Percentiles rank a stretch among this genome's conserved stretches.
Conservation (phyloP, 1,140 invertebrate genomes). For the Pseudomyrmex concolor region DNA sequence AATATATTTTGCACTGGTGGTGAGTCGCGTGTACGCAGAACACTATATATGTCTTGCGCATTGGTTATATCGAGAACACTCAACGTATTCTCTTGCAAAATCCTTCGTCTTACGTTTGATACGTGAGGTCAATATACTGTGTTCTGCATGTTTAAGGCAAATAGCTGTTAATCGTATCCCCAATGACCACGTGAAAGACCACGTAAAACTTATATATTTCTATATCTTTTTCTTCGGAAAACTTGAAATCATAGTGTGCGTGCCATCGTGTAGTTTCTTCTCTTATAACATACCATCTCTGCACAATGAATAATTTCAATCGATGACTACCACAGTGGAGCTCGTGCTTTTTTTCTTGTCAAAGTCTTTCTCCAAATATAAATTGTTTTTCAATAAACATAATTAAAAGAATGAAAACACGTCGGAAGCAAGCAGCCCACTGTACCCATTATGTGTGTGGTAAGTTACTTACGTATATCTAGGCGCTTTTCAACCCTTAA, state of each 20-base stretch:
- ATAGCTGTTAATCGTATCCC: slow-evolving; percentile 17
- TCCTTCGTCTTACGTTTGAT: not conserved
- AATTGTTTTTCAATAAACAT: no score
- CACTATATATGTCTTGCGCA: slow-evolving; percentile 11
- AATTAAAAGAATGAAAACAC: no score
- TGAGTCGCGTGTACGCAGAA: not conserved
- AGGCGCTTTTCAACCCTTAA: no score
- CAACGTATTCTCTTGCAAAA: not conserved
- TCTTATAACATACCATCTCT: slow-evolving; percentile 17
- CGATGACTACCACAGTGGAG: not conserved
- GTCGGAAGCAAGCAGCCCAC: no score
- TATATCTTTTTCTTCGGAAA: slow-evolving; percentile 1
- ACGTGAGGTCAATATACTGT: not conserved
- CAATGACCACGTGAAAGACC: not conserved
- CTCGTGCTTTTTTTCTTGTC: no score
- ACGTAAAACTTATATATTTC: slow-evolving; percentile 35
- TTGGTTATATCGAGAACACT: not conserved
- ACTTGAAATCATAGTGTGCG: slow-evolving; percentile 39
- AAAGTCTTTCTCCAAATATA: no score
- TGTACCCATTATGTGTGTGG: no score
- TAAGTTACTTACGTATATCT: no score
- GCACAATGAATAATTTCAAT: slow-evolving; percentile 42
- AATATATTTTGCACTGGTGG: not conserved
- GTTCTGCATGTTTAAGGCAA: slow-evolving; percentile 52
- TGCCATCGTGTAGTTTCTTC: not conserved